These are phyloP conservation scores for Nanger granti DNA, from an alignment of 2,113 vertebrate genomes.

Conservation along the genomic window DNA sequence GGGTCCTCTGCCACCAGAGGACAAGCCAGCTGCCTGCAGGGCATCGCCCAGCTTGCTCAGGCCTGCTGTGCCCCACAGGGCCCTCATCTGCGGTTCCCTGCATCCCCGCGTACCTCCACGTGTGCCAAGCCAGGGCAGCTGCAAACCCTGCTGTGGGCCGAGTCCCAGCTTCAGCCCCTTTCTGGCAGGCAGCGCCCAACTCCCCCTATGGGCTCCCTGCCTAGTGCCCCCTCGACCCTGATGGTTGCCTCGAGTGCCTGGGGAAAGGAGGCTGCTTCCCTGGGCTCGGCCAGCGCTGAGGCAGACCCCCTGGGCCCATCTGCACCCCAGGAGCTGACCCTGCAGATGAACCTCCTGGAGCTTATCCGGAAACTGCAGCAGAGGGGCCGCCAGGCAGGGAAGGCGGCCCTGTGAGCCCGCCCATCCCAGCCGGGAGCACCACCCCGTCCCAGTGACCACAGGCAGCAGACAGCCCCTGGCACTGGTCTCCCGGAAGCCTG, in stretches of 20 bases:
- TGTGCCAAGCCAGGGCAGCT: neutral
- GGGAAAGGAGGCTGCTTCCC: neutral
- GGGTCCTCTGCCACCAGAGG: neutral
- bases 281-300: neutral
- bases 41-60: neutral
- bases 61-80: fast-evolving
- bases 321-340: slow-evolving; percentile 87
- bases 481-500: neutral
- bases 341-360: slow-evolving; percentile 96
- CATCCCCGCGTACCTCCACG: neutral
- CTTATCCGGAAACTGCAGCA: slow-evolving; percentile 91
- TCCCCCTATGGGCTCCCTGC: neutral
- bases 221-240: neutral
- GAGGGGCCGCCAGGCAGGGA: slow-evolving; percentile 55
- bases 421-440: neutral
- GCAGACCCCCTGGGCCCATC: neutral
- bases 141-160: neutral
- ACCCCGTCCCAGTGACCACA: neutral
- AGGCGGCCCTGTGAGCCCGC: slow-evolving; percentile 55
- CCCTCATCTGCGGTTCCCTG: neutral
- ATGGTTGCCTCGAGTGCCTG: neutral
- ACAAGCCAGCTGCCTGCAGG: neutral
- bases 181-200: neutral
- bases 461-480: neutral
- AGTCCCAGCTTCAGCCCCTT: neutral